Evolutionary conservation across 1,140 invertebrate genomes (phyloP).

Genomic region (Ceratina japonica): DNA sequence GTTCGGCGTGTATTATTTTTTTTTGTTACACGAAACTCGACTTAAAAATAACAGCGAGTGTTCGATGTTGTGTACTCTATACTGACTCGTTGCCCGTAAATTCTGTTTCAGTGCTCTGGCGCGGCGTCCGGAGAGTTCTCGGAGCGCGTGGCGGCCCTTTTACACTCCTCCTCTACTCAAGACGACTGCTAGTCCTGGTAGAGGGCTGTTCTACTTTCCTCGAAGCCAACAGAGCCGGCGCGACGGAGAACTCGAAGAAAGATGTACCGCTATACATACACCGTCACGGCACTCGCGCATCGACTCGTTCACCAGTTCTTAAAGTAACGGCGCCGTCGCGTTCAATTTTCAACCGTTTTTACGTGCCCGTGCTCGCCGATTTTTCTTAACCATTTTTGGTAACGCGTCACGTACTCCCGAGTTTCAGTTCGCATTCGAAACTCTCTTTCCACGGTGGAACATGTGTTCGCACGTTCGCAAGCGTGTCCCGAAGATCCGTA

Average conservation of each 20-base stretch:
- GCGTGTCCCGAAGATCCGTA: no score
- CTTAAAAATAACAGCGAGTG: no score
- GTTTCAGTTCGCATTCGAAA: no score
- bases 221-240: not conserved
- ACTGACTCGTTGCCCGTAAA: conserved; percentile 1
- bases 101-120: conserved; percentile 65
- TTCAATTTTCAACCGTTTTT: conserved; percentile 12
- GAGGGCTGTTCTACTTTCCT: not conserved
- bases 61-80: not conserved
- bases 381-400: no score
- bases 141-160: conserved; percentile 68
- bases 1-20: no score
- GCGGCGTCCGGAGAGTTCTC: conserved; percentile 65
- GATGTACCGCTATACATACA: not conserved
- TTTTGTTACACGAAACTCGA: no score
- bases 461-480: no score
- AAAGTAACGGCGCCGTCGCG: conserved; percentile 39
- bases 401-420: no score
- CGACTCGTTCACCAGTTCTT: conserved; percentile 26
- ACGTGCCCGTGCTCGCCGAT: no score
- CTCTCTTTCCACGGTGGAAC: no score
- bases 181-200: conserved; percentile 72
- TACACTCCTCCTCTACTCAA: conserved; percentile 70
- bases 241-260: not conserved
- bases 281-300: not conserved